Evolutionary conservation across 2,888 invertebrate species (phyloP), one percentile per base, ranked within the genome.

Genomic region (Lasioglossum lativentre): DNA sequence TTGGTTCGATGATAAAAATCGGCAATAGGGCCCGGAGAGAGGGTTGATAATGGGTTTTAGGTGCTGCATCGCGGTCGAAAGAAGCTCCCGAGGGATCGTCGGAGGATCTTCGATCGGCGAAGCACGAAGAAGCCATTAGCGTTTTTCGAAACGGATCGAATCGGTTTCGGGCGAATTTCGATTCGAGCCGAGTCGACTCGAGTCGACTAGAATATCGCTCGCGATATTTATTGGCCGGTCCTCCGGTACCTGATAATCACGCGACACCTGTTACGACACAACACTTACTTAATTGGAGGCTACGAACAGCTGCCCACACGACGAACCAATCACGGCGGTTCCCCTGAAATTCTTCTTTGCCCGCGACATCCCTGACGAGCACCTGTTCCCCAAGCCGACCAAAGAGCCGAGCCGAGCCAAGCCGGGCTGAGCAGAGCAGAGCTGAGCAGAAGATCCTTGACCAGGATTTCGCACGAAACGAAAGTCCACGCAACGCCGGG

Each of bases 261-360:
- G 90, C 91, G 91, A 91, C 91, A 91, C 91, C 91, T 91, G 91
- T 91, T 91, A 91, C 91, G 91, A 90, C 91, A 89, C 91, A 90
- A 88, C 91, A 90, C 90, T 91, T 89, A 90, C 89, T 91, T 91
- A 91, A 91, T 91, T 91, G 88, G 91, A 82, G 85, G 86, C 85
- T 72, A 90, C 86, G 88, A 90, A 90, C 91, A 91, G 91, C 91
- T 91, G 91, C 91, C 89, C 87, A 90, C 87, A 90, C 87, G 87
- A 76, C 84, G 91, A 89, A 88, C 90, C 90, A 91, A 91, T 91
- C 90, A 91, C 90, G 91, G 86, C 91, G 77, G 83, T 89, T 86
- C 85, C 76, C 76, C 90, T 77, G 85, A 90, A 91, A 91, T 91
- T 91, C 89, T 86, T 89, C 87, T 82, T 86, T 81, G 74, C 72